phyloP scores from a whole-genome alignment of 2,888 invertebrate species.

The Zonitis immaculata region DNA sequence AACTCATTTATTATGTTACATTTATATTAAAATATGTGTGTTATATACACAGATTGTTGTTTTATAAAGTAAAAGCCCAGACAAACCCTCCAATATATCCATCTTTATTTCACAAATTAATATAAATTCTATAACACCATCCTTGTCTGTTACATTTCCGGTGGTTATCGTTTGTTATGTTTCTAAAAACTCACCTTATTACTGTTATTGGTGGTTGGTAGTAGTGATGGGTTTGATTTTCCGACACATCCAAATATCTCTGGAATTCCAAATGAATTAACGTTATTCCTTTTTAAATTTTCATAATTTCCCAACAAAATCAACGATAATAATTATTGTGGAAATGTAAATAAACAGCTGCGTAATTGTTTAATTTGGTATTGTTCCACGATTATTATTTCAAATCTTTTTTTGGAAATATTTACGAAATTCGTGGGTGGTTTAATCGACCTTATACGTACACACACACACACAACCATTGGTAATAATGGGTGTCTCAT shows the following conservation, averaged over 20 bases:
- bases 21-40: too few relatives aligned
- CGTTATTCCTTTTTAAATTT: too few relatives aligned
- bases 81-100: conserved; percentile 20
- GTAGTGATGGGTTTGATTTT: not conserved
- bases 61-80: conserved; percentile 19
- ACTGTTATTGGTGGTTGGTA: not conserved
- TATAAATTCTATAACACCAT: not conserved
- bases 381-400: not conserved
- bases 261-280: too few relatives aligned
- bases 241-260: not conserved
- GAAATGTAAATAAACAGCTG: not conserved
- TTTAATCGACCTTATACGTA: too few relatives aligned
- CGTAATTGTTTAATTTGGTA: not conserved
- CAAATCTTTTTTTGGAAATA: not conserved
- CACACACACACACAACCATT: too few relatives aligned
- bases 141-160: conserved; percentile 9
- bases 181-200: not conserved
- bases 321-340: not conserved
- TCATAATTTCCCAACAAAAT: too few relatives aligned
- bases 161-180: not conserved
- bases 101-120: conserved; percentile 13
- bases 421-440: not conserved
- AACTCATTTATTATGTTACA: too few relatives aligned
- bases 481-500: too few relatives aligned
- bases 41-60: conserved; percentile 32